Conservation (phyloP, 2,797 vertebrate genomes). For the Enteromius argenteus region DNA sequence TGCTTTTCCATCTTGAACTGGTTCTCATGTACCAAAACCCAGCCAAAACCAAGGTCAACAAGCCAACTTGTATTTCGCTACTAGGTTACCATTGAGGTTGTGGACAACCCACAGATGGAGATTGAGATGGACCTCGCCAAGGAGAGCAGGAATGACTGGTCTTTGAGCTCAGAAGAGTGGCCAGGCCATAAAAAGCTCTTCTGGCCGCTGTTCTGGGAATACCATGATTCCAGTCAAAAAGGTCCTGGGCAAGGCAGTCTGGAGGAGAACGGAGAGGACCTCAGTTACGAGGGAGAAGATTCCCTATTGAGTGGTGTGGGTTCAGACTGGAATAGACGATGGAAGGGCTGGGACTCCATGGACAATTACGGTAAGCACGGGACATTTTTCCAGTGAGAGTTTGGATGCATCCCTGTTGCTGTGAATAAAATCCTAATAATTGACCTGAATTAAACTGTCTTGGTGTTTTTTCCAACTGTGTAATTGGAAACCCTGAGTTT, state of each 20-base stretch:
- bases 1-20: not conserved
- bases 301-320: slow-evolving; percentile 78
- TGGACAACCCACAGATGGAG: slow-evolving; percentile 83
- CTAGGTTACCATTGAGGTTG: slow-evolving; percentile 89
- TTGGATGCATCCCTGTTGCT: not conserved
- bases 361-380: slow-evolving; percentile 82
- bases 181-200: slow-evolving; percentile 83
- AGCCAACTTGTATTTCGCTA: not conserved
- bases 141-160: slow-evolving; percentile 83
- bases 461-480: not conserved
- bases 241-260: slow-evolving; percentile 67
- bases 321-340: slow-evolving; percentile 75
- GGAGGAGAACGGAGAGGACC: slow-evolving; percentile 75
- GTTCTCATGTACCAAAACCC: not conserved
- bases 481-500: slow-evolving; percentile 16
- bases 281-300: slow-evolving; percentile 78
- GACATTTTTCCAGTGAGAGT: not conserved
- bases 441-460: not conserved
- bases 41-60: not conserved
- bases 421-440: not conserved
- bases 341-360: slow-evolving; percentile 82
- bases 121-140: slow-evolving; percentile 88
- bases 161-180: slow-evolving; percentile 81
- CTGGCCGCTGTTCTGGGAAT: slow-evolving; percentile 90
- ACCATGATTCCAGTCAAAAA: slow-evolving; percentile 74